Evolutionary conservation across 2,888 invertebrate species (phyloP), one percentile per base, ranked within the genome.

Genomic region (Troides aeacus): DNA sequence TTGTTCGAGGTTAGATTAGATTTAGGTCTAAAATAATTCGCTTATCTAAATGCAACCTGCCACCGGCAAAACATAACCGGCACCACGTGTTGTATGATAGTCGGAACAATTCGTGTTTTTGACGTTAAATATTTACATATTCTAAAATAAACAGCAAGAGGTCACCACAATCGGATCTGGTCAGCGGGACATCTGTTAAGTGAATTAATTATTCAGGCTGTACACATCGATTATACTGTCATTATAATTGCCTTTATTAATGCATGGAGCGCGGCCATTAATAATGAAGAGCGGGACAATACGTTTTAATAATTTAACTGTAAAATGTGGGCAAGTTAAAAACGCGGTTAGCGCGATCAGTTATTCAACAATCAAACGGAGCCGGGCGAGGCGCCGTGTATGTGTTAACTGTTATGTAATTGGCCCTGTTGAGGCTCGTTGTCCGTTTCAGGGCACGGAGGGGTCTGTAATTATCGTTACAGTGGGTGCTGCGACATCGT

Each of bases 341-440:
- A 69, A 64, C 53, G 50, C n/a, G 53, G 53, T 64, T 60, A 46
- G 46, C 24, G 53, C 18, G 59, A 50, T 80, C 80, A 76, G 75
- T 80, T 80, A 84, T 86, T 85, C 80, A 83, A 85, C 85, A 84
- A 84, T 84, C 83, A 81, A 21, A 80, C 83, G 80, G 50, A 84
- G 85, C 81, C 79, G 83, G 81, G 83, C 83, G 88, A 87, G 46
- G 46, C 12, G 46, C 12, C 46, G 86, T 77, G 73, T 63, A 68
- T 81, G 84, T 83, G 84, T 85, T 85, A 87, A 89, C 84, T 83
- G 85, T 83, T 78, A 76, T 78, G 84, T 88, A 89, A 89, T 89
- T 88, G 82, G 79, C 74, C 74, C 84, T 81, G 85, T 85, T 84
- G 84, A 77, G 72, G 72, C 72, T 71, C 74, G 74, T 73, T 76